These are phyloP conservation scores for Micronycteris hirsuta DNA, from an alignment of 2,113 vertebrate genomes.

Conservation along the genomic window DNA sequence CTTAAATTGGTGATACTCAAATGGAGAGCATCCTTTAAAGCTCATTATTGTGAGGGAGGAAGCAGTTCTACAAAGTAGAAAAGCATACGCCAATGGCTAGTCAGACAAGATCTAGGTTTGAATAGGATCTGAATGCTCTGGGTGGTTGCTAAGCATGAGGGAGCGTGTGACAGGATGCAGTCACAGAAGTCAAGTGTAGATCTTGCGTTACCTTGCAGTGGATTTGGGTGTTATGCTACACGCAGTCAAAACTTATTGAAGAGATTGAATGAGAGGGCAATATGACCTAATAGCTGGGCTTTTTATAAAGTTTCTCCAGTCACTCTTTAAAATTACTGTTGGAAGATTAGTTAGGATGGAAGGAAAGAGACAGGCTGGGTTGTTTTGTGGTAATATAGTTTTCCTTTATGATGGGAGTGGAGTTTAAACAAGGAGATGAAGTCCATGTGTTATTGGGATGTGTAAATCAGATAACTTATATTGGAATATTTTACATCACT, in stretches of 20 bases:
- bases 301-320: not conserved
- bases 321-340: not conserved
- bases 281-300: not conserved
- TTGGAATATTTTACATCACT: not conserved
- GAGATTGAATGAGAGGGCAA: accelerated
- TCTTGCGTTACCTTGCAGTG: accelerated
- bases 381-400: not conserved
- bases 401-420: not conserved
- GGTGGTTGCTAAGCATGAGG: not conserved
- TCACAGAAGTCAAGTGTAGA: not conserved
- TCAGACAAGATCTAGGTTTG: not conserved
- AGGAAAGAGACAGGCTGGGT: not conserved
- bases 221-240: not conserved
- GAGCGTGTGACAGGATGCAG: not conserved
- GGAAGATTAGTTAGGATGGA: not conserved
- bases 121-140: accelerated
- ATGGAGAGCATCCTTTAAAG: not conserved
- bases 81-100: not conserved
- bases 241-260: not conserved
- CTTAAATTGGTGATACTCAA: not conserved
- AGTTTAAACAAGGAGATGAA: not conserved
- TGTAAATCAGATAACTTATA: not conserved
- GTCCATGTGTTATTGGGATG: not conserved
- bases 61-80: not conserved
- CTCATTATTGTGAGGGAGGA: not conserved